These are phyloP conservation scores for Poecilobothrus nobilitatus DNA, from an alignment of 2,888 invertebrate genomes.

Conservation along the genomic window DNA sequence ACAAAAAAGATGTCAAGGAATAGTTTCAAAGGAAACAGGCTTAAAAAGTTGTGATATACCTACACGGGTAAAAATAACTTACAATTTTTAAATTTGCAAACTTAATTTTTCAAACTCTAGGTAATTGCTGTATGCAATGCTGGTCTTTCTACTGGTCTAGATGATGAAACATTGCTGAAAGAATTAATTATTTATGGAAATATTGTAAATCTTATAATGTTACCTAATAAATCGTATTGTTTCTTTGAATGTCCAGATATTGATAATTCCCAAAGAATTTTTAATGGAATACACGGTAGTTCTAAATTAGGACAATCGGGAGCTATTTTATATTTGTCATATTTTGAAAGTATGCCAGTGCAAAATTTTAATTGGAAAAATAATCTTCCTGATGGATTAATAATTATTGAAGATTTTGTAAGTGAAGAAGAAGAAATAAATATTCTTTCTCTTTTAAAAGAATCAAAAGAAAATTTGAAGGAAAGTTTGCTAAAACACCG, in stretches of 20 bases:
- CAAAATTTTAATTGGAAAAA: conserved; percentile 34
- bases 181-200: conserved; percentile 48
- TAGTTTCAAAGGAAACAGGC: conserved; percentile 43
- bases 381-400: conserved; percentile 58
- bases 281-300: conserved; percentile 52
- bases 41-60: conserved; percentile 37
- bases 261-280: conserved; percentile 51
- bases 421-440: conserved; percentile 55
- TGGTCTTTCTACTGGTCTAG: conserved; percentile 72
- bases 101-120: conserved; percentile 19
- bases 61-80: conserved; percentile 34
- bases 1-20: conserved; percentile 43
- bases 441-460: conserved; percentile 53
- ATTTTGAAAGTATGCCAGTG: conserved; percentile 28
- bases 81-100: neutral
- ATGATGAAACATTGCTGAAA: conserved; percentile 53
- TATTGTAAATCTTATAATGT: conserved; percentile 56
- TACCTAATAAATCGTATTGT: conserved; percentile 73
- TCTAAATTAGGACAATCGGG: conserved; percentile 50
- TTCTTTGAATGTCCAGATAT: conserved; percentile 56
- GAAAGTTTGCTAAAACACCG: conserved; percentile 62
- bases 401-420: conserved; percentile 63
- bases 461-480: conserved; percentile 33
- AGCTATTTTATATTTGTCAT: conserved; percentile 55
- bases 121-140: conserved; percentile 66